Evolutionary conservation across 2,797 vertebrate genomes (phyloP), one percentile per base, ranked within the genome.

Genomic region (Stomatorhinus walkeri): DNA sequence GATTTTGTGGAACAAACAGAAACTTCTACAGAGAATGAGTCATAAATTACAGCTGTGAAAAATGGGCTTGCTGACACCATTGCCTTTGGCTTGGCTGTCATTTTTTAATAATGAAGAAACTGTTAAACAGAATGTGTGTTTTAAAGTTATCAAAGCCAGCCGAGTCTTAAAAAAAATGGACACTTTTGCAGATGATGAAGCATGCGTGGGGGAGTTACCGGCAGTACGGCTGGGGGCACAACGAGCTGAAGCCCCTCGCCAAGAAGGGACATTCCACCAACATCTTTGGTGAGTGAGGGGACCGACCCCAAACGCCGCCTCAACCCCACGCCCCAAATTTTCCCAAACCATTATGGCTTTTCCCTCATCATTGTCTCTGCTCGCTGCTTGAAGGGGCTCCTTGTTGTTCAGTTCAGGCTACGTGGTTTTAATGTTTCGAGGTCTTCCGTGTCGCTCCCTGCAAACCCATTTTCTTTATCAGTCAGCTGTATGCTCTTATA

Each of bases 191-290:
- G 98, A 99, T 99, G 98, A 99, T 97, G 98, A 99, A 99, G 91
- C 98, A 99, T 89, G 98, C 98, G 4, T 99, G 98, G 98, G 97
- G 98, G 95, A 99, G 97, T 95, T 99, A 99, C 90, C 95, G 97
- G 89, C 96, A 97, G 59, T 99, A 99, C n/a, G 98, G 98, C 92
- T 99, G 98, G 98, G 98, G 98, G 87, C 98, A 99, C 95, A 99
- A 99, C 86, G 98, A 99, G 93, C 96, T 99, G 92, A 99, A 98
- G 93, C 98, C 98, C 89, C 97, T 99, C 91, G 97, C 98, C 92
- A 97, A 97, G 95, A 99, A 99, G 96, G 98, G 98, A 94, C 98
- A 99, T 95, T 97, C 98, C 94, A 99, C 98, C 89, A 99, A 99
- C 94, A 99, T 99, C 94, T 99, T 99, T 90, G 98, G 98, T 99